phyloP scores from a whole-genome alignment of 53 echinoderm and acorn worm species.

The Apostichopus leukothele region DNA sequence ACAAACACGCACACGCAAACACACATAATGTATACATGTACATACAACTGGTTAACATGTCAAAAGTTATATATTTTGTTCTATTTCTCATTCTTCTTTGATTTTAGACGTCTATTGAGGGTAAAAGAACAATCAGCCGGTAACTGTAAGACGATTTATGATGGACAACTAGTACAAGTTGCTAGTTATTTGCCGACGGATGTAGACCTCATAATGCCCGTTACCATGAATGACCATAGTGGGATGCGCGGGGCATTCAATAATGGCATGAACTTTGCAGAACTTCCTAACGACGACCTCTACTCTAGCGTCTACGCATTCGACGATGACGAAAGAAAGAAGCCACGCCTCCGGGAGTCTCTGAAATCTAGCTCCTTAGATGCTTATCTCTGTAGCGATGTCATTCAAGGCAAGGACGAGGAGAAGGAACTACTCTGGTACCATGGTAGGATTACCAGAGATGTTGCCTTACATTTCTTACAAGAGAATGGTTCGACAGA shows the following conservation, averaged over 20 bases:
- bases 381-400: conserved; percentile 71
- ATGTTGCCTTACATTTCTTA: conserved; percentile 84
- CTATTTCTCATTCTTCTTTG: too few relatives aligned
- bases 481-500: conserved; percentile 71
- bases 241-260: not conserved
- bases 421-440: conserved; percentile 86
- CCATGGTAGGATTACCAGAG: conserved; percentile 91
- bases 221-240: conserved; percentile 11
- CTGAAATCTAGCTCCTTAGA: conserved; percentile 54
- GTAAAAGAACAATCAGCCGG: too few relatives aligned
- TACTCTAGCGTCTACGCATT: conserved; percentile 46
- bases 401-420: conserved; percentile 69
- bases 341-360: conserved; percentile 13
- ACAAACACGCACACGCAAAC: too few relatives aligned
- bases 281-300: conserved; percentile 36
- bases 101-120: too few relatives aligned
- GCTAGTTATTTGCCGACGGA: too few relatives aligned
- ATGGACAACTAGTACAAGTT: too few relatives aligned
- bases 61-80: too few relatives aligned
- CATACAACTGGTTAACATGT: too few relatives aligned
- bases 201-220: conserved; percentile 2
- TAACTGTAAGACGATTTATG: too few relatives aligned
- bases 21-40: too few relatives aligned
- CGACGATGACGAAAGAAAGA: conserved; percentile 38
- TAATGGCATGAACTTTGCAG: conserved; percentile 45